Percentiles rank a stretch among this genome's conserved stretches.
Conservation (phyloP, 2,888 invertebrate species). For the Bombylius major region DNA sequence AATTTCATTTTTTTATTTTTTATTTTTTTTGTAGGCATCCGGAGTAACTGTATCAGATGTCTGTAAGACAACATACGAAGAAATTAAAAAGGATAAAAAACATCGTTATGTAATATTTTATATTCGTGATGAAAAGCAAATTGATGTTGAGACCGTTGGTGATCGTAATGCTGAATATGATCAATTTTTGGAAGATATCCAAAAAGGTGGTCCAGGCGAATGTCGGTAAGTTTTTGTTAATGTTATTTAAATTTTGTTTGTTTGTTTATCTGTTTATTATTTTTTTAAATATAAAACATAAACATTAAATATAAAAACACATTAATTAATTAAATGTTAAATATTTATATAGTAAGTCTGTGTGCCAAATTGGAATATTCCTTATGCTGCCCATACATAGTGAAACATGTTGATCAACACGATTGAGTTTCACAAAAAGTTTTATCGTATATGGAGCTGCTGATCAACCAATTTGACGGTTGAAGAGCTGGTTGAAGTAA, state of each 20-base stretch:
- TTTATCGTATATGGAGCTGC: too few relatives aligned
- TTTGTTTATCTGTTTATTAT: too few relatives aligned
- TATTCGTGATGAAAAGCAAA: constrained; percentile 91
- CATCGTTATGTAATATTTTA: constrained; percentile 94
- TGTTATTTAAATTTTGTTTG: too few relatives aligned
- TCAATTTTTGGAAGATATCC: constrained; percentile 84
- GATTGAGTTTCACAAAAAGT: too few relatives aligned
- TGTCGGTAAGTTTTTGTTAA: constrained; percentile 64
- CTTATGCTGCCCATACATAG: too few relatives aligned
- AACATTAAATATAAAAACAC: background rate
- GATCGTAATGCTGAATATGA: constrained; percentile 85
- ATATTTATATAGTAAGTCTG: too few relatives aligned
- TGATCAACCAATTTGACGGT: too few relatives aligned
- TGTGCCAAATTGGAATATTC: too few relatives aligned
- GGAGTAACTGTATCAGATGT: constrained; percentile 92
- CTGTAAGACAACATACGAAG: constrained; percentile 90
- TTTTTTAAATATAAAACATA: background rate
- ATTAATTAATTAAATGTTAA: too few relatives aligned
- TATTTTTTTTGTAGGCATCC: constrained; percentile 57
- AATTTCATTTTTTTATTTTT: background rate
- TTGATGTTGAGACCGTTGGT: constrained; percentile 87
- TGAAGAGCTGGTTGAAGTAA: too few relatives aligned
- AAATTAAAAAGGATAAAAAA: constrained; percentile 96
- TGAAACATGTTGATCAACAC: too few relatives aligned
- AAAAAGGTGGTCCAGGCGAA: constrained; percentile 81